Evolutionary conservation across 2,113 vertebrate genomes (phyloP), one percentile per base, ranked within the genome.

Genomic region (Hoplias malabaricus): DNA sequence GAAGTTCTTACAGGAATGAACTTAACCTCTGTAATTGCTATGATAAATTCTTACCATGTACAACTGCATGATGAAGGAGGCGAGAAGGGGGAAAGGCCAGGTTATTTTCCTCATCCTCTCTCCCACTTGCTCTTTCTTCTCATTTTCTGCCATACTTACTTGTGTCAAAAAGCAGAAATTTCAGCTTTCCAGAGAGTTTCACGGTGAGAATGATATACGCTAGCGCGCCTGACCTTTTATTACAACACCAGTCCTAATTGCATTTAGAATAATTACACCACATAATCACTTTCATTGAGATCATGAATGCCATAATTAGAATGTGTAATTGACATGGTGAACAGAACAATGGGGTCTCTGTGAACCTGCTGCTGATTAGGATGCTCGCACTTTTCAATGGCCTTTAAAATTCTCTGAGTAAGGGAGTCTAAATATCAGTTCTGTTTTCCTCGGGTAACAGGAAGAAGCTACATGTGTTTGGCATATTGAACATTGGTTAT

Each of bases 201-300:
- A 14, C 50, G n/a, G n/a, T n/a, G n/a, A n/a, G n/a, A n/a, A n/a
- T n/a, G n/a, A n/a, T n/a, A n/a, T n/a, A n/a, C n/a, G n/a, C 57
- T 27, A 81, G 66, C 66, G 66, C 68, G 48, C 38, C 67, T 48
- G 48, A 76, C 59, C 61, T 72, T 69, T 80, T 31, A 74, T 75
- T 56, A 54, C 5, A 43, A 75, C 73, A 80, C 70, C 46, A 54
- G 42, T 70, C 65, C 42, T 75, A 75, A 80, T 75, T 80, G 57
- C 79, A 54, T 80, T 70, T 75, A 54, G 57, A 75, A 75, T 80
- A 75, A 80, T 80, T 65, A 80, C 34, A 54, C 29, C 42, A 54
- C 27, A 69, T 80, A 75, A 75, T 78, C 67, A 65, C 76, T 78
- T 78, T 71, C 66, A 78, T 65, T 78, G 67, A 80, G 73, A 69